These are phyloP conservation scores for Coreius guichenoti DNA, from an alignment of 2,797 vertebrate species.

Conservation along the genomic window DNA sequence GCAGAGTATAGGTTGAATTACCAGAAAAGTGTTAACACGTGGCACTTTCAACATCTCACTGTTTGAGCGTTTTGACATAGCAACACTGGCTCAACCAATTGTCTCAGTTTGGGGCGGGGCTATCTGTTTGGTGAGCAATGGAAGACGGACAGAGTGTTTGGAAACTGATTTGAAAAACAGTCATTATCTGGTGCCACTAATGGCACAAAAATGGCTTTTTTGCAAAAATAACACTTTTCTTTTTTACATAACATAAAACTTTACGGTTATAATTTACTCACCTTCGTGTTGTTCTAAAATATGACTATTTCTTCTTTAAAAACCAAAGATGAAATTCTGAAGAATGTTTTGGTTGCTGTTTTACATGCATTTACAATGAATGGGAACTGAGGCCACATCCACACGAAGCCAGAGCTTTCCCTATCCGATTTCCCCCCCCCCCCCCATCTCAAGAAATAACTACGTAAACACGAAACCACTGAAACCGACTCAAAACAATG, in stretches of 20 bases:
- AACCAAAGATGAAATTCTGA: not conserved
- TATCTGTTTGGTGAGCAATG: not conserved
- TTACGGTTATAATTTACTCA: not conserved
- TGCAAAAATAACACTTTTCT: not conserved
- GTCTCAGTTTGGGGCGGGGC: not conserved
- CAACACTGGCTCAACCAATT: not conserved
- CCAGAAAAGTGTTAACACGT: not conserved
- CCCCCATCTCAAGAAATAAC: too few relatives aligned
- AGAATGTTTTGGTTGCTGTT: not conserved
- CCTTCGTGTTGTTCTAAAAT: not conserved
- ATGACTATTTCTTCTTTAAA: not conserved
- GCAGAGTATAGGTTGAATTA: not conserved
- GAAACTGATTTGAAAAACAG: not conserved
- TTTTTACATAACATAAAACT: not conserved
- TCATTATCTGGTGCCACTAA: not conserved
- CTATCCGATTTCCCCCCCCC: too few relatives aligned
- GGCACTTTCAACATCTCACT: not conserved
- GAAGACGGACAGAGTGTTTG: not conserved
- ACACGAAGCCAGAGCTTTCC: too few relatives aligned
- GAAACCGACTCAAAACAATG: too few relatives aligned
- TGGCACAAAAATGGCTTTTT: not conserved
- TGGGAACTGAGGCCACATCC: too few relatives aligned
- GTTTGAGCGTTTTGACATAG: not conserved
- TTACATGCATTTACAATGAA: not conserved
- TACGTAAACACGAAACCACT: too few relatives aligned